Evolutionary conservation across 2,797 vertebrate species (phyloP), one percentile per base, ranked within the genome.

Genomic region (Paedocypris micromegethes): DNA sequence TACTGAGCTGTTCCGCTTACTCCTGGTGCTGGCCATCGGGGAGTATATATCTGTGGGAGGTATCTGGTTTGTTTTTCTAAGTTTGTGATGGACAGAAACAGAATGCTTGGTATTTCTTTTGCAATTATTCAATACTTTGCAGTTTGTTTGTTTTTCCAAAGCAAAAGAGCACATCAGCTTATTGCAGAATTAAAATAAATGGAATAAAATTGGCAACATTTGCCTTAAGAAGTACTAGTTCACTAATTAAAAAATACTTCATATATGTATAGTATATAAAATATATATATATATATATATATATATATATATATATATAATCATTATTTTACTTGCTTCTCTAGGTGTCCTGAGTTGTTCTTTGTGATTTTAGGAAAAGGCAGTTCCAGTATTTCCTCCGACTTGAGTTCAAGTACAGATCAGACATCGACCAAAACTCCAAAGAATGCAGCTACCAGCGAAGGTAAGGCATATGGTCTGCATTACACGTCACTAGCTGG

Each of bases 301-400:
- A 23, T 23, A 23, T 23, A 23, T 23, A n/a, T n/a, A n/a, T n/a
- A 72, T 56, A 57, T 38, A 5, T 66, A 6, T 42, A 47, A 9
- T 9, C 5, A 9, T 44, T 8, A 41, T 56, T 68, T 45, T 51
- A 49, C 5, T 58, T 55, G 50, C 59, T 72, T 44, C 39, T 65
- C 40, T 57, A 55, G 49, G 43, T 64, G 68, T 74, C 64, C 74
- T 80, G 59, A 9, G 57, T 43, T 64, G 47, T 64, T 46, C 73
- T 73, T 78, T 83, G 75, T 75, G 61, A 81, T 79, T 86, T 78
- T 76, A 94, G 92, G 91, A 86, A 94, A 94, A 90, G 92, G 92
- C 88, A 93, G 92, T 88, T 94, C 92, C 88, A 94, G 92, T 90
- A 91, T 94, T 88, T 94, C 92, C 90, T 94, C 92, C 83, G 92